Conservation (phyloP, 2,888 invertebrate species). For the Noctua pronuba region DNA sequence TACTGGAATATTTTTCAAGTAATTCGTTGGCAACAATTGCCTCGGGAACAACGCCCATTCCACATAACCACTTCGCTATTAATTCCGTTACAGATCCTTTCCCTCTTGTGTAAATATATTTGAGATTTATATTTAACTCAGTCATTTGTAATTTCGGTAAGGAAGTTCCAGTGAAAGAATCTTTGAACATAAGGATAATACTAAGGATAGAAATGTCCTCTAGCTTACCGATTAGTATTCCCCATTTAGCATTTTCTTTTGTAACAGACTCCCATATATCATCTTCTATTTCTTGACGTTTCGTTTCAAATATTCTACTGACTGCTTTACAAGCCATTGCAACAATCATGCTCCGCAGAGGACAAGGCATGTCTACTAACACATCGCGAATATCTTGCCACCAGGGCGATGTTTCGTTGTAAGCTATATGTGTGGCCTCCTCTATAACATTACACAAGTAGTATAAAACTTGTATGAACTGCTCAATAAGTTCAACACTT, state of each 20-base stretch:
- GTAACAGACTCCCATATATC: conserved; percentile 95
- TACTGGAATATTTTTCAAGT: conserved; percentile 73
- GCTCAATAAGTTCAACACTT: conserved; percentile 91
- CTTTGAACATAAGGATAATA: conserved; percentile 91
- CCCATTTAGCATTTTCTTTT: conserved; percentile 96
- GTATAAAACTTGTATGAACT: conserved; percentile 92
- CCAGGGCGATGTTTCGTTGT: conserved; percentile 94
- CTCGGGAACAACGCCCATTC: conserved; percentile 93
- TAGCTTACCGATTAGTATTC: conserved; percentile 95
- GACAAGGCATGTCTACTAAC: conserved; percentile 93
- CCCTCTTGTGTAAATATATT: conserved; percentile 92
- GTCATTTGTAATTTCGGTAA: conserved; percentile 90
- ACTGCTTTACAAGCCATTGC: conserved; percentile 96
- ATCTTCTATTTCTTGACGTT: conserved; percentile 88
- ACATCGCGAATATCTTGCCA: conserved; percentile 95
- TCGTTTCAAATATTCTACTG: conserved; percentile 87
- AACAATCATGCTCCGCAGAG: conserved; percentile 94
- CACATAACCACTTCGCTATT: conserved; percentile 96
- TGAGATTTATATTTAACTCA: conserved; percentile 91
- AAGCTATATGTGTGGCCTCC: conserved; percentile 91
- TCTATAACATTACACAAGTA: conserved; percentile 92
- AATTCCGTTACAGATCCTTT: conserved; percentile 97
- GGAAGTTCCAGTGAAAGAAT: conserved; percentile 78
- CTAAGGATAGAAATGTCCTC: conserved; percentile 96
- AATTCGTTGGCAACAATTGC: conserved; percentile 90